Percentiles rank a stretch among this genome's conserved stretches.
phyloP scores from a whole-genome alignment of 2,113 vertebrate genomes.

The Okapia johnstoni region DNA sequence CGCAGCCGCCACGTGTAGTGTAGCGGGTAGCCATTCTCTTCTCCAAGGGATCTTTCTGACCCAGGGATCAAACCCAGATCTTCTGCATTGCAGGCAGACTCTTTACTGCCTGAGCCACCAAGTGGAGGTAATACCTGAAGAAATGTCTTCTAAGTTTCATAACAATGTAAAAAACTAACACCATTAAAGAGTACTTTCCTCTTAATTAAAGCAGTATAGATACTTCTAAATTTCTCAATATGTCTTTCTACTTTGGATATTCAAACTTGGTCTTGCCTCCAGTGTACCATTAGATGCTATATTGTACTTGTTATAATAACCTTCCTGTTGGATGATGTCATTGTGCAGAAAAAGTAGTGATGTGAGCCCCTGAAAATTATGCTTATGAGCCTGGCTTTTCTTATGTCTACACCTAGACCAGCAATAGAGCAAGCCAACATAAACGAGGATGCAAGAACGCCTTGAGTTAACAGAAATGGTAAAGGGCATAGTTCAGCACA shows the following conservation, averaged over 20 bases:
- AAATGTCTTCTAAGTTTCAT: neutral
- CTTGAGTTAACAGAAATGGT: neutral
- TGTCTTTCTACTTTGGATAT: neutral
- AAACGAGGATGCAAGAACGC: neutral
- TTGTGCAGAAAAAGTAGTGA: neutral
- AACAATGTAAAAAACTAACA: neutral
- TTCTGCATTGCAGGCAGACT: neutral
- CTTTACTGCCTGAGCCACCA: neutral
- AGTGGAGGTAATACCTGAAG: neutral
- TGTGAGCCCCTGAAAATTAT: neutral
- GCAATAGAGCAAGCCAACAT: neutral
- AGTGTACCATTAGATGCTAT: neutral
- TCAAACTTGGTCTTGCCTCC: neutral
- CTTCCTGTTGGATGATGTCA: neutral
- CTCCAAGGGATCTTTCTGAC: neutral
- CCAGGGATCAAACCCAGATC: neutral
- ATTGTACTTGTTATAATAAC: neutral
- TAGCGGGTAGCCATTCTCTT: neutral
- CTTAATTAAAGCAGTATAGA: neutral
- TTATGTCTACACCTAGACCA: neutral
- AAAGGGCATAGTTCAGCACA: neutral
- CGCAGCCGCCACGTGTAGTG: neutral
- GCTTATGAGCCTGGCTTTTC: neutral
- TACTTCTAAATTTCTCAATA: neutral
- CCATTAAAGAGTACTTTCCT: neutral